Base-by-base conservation (phyloP, 1,140 invertebrate species). In the Neuroterus valhalla region DNA sequence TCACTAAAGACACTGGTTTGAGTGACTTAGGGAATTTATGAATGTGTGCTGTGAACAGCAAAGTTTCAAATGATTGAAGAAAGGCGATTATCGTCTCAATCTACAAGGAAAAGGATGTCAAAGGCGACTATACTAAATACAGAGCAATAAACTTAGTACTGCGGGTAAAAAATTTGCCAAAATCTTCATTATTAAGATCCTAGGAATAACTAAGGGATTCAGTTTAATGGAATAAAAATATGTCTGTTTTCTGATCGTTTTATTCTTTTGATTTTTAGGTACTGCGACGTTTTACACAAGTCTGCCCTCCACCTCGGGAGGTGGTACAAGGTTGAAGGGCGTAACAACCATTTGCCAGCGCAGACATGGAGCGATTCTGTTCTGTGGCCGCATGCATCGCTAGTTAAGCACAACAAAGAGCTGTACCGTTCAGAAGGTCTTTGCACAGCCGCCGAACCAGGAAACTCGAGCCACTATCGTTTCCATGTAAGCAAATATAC, bases 221-320 rank as follows among this genome's bases (percentile, higher is more conserved):
- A 74, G 67, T n/a, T 66, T 66, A 44, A 66, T 70, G 66, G 50
- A 38, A 66, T 66, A 15, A 69, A 14, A 48, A 11, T 46, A 14
- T 15, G 15, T 48, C 23, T 31, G 44, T 11, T 42, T 70, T 76
- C 17, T 74, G 46, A 68, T 79, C 73, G 21, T 77, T 69, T 71
- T 19, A 74, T 71, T 19, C 68, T 71, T 71, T 73, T 55, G 80
- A 66, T 82, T 78, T 68, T 75, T 62, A 91, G 93, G 76, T 96
- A 98, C 84, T 95, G 96, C 81, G 97, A 99, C 89, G 93, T 95
- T 15, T 89, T 98, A 44, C 98, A 99, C 85, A 91, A 95, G 83
- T 94, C 96, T 72, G 95, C 97, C 0, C 87, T 97, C 21, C 98
- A 99, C 89, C 91, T 99, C 14, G 98, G 98, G 11, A 92, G 92